Conservation (phyloP, 1,140 invertebrate genomes). For the Temnothorax nylanderi region DNA sequence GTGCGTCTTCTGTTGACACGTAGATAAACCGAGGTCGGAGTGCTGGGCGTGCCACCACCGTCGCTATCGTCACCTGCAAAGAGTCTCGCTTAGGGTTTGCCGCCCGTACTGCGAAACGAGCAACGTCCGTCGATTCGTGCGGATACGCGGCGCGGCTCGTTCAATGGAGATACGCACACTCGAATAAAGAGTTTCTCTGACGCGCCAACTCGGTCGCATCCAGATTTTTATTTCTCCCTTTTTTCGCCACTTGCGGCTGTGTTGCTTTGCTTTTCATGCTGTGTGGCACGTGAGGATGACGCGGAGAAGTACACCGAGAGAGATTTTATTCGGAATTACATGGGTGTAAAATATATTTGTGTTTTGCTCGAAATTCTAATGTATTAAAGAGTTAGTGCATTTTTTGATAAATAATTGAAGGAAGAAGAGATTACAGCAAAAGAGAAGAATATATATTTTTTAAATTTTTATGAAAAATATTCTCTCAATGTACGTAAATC, state of each 20-base stretch:
- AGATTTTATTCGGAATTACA: conserved; percentile 11
- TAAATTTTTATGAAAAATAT: not conserved
- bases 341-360: not conserved
- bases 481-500: conserved; percentile 40
- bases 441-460: not conserved
- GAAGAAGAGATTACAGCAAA: not conserved
- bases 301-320: conserved; percentile 36
- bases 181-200: conserved; percentile 26
- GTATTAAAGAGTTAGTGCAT: not conserved
- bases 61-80: conserved; percentile 86
- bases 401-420: not conserved
- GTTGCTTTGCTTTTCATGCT: conserved; percentile 61
- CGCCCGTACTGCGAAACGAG: conserved; percentile 66
- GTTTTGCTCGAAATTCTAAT: not conserved
- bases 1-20: conserved; percentile 94
- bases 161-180: conserved; percentile 40
- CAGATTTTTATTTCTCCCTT: not conserved
- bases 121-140: conserved; percentile 25
- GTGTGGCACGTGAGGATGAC: conserved; percentile 1
- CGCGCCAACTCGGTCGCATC: not conserved
- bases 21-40: conserved; percentile 86
- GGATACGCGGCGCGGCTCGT: conserved; percentile 23
- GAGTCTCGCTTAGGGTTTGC: conserved; percentile 76
- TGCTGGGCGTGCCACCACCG: conserved; percentile 80
- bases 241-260: not conserved